Evolutionary conservation across 2,113 vertebrate species (phyloP), one percentile per base, ranked within the genome.

Genomic region (Amblyornis subalaris): DNA sequence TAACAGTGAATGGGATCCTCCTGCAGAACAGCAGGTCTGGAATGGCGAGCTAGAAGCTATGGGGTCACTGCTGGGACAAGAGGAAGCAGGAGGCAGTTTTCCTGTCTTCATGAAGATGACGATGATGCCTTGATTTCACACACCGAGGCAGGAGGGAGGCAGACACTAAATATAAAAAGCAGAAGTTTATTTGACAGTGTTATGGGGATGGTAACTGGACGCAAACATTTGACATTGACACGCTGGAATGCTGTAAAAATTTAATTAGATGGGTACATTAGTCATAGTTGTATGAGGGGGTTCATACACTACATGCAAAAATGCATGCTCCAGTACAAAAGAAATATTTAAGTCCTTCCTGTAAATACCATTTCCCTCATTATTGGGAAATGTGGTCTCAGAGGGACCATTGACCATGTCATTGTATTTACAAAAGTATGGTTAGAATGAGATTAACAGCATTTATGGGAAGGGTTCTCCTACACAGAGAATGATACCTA

Each of bases 181-280:
- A 89, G 86, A 95, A 93, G 94, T 97, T 97, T 96, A 95, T 89
- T 97, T 97, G 98, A 97, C 98, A 97, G 96, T 93, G 75, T 98
- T 98, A 97, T 60, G 93, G 95, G 97, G 85, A 97, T 93, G 96
- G 97, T 96, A 96, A 97, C 96, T 97, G 90, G 94, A 97, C 95
- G 97, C 96, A 98, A 98, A 97, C 93, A 97, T 98, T 98, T 97
- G 97, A 98, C 98, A 97, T 95, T 97, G 97, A 95, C 93, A 95
- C 10, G 20, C 89, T 97, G 98, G 98, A 98, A 98, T 97, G 98
- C 93, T 96, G 97, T 98, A 98, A 98, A 98, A 98, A 96, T 98
- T 98, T 98, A 98, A 98, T 98, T 98, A 98, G 98, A 96, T 96
- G 95, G 93, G 97, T 97, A 90, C 96, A 98, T 98, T 98, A 98